Percentiles rank a stretch among this genome's conserved stretches.
These are phyloP conservation scores for Plagodis dolabraria DNA, from an alignment of 2,888 invertebrate genomes.

Conservation along the genomic window DNA sequence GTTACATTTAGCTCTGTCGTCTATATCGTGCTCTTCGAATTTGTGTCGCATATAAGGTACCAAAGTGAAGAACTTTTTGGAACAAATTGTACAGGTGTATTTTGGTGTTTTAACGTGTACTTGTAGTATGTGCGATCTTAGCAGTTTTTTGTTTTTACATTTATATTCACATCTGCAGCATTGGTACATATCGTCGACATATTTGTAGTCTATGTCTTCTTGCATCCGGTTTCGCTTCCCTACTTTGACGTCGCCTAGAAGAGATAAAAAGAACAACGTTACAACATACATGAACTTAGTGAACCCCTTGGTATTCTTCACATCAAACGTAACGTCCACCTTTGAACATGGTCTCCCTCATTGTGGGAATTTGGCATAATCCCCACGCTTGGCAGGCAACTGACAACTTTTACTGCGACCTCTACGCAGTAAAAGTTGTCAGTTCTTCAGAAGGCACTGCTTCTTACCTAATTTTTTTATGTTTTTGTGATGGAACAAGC, in stretches of 20 bases:
- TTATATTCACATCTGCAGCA: slow-evolving; percentile 9
- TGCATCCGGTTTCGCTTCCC: background rate
- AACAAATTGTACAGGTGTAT: slow-evolving; percentile 4
- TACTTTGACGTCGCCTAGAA: background rate
- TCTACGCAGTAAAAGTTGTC: too few species aligned
- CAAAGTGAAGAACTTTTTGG: background rate
- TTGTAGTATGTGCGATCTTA: background rate
- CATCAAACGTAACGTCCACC: too few species aligned
- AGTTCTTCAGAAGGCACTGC: too few species aligned
- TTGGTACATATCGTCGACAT: background rate
- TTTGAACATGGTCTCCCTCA: too few species aligned
- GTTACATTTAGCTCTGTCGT: slow-evolving; percentile 66
- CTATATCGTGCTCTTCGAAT: slow-evolving; percentile 59
- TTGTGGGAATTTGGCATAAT: too few species aligned
- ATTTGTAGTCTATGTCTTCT: slow-evolving; percentile 2
- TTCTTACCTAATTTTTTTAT: too few species aligned
- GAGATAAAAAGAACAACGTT: background rate
- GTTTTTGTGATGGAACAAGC: too few species aligned
- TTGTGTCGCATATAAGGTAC: slow-evolving; percentile 48
- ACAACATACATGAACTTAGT: too few species aligned
- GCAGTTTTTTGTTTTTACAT: background rate
- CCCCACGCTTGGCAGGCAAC: too few species aligned
- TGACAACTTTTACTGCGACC: too few species aligned
- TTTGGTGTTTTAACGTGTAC: background rate
- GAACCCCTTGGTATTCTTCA: too few species aligned